Percentiles rank a stretch among this genome's conserved stretches.
Conservation (phyloP, 2,797 vertebrate genomes). For the Masticophis lateralis region DNA sequence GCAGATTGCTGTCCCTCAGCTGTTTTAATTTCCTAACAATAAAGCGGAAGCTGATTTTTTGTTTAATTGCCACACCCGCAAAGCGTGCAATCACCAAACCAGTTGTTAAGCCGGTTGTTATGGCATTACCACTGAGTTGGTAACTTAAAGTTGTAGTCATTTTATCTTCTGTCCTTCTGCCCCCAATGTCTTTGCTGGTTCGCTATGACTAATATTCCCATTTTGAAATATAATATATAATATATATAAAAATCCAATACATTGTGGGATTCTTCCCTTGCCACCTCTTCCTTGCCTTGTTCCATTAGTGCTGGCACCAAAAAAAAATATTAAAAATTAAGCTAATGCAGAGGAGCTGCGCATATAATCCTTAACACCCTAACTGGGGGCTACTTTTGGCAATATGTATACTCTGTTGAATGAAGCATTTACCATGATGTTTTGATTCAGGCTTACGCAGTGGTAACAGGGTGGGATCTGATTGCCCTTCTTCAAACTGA, state of each 20-base stretch:
- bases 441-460: neutral
- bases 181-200: neutral
- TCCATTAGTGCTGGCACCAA: neutral
- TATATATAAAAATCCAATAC: neutral
- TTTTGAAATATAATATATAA: neutral
- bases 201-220: neutral
- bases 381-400: neutral
- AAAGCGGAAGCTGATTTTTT: too few relatives aligned
- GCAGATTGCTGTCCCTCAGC: too few relatives aligned
- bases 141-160: neutral
- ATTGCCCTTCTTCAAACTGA: conserved; percentile 18
- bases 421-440: neutral
- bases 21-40: too few relatives aligned
- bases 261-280: neutral
- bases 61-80: too few relatives aligned
- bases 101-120: too few relatives aligned
- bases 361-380: neutral
- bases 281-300: neutral
- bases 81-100: too few relatives aligned
- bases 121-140: too few relatives aligned
- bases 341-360: neutral
- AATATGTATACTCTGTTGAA: neutral
- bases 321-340: neutral
- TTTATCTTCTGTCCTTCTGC: neutral
- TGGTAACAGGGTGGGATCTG: neutral